These are phyloP conservation scores for Drosophila chauvacae DNA, from an alignment of 1,140 invertebrate species.

Conservation along the genomic window DNA sequence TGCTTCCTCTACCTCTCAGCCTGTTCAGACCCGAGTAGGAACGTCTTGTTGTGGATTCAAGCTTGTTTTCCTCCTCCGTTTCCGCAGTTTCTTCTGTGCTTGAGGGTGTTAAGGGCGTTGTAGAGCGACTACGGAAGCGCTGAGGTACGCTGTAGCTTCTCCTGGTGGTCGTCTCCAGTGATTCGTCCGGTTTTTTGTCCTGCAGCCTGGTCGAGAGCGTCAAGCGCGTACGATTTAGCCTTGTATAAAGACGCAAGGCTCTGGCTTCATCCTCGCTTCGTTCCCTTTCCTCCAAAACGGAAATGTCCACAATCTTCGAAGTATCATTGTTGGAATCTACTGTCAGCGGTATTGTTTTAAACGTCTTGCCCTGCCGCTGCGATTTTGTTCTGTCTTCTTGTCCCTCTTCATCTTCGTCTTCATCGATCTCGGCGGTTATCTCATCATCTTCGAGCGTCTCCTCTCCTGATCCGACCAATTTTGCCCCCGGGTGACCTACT, in stretches of 20 bases:
- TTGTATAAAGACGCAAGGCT: constrained; percentile 44
- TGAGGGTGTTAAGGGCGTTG: constrained; percentile 5
- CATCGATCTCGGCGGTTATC: constrained; percentile 34
- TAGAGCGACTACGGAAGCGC: constrained; percentile 36
- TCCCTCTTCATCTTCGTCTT: constrained; percentile 5
- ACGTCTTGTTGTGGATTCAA: constrained; percentile 26
- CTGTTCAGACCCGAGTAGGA: constrained; percentile 17
- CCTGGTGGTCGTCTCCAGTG: constrained; percentile 22
- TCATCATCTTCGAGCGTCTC: constrained; percentile 43
- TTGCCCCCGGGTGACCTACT: constrained; percentile 80
- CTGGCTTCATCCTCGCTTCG: constrained; percentile 30
- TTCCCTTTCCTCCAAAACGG: constrained; percentile 42
- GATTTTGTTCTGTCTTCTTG: background rate
- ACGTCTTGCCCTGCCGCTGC: constrained; percentile 61
- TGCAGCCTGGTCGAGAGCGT: constrained; percentile 24
- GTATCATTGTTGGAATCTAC: constrained; percentile 34
- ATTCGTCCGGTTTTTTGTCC: background rate
- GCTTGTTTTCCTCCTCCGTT: constrained; percentile 1
- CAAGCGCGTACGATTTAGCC: constrained; percentile 50
- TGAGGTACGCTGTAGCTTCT: constrained; percentile 26
- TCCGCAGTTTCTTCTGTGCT: background rate
- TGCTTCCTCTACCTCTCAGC: constrained; percentile 25
- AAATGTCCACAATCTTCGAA: constrained; percentile 45
- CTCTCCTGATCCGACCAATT: constrained; percentile 51
- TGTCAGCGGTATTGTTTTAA: constrained; percentile 41